Evolutionary conservation across 2,888 invertebrate species (phyloP).

Genomic region (Trypoxylon attenuatum): DNA sequence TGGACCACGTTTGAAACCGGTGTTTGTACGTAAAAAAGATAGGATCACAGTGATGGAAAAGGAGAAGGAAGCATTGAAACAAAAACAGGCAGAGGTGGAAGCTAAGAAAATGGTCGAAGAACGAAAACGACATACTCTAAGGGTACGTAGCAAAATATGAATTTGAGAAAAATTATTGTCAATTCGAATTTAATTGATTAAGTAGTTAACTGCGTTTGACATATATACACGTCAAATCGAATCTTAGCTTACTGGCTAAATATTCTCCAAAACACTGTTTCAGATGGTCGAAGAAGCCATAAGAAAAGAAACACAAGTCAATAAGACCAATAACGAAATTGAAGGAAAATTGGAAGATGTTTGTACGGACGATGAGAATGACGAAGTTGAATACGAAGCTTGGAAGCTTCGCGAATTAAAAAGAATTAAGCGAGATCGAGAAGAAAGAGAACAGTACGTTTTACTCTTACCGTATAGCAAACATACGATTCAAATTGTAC

Average conservation of each 20-base stretch:
- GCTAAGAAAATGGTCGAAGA: constrained; percentile 91
- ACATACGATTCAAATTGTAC: constrained; percentile 38
- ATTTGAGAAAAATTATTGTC: neutral
- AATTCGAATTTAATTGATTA: neutral
- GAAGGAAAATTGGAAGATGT: constrained; percentile 89
- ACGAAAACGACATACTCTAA: constrained; percentile 88
- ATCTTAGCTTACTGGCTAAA: no score
- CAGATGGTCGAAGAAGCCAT: constrained; percentile 92
- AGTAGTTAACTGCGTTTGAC: neutral
- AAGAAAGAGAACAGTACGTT: constrained; percentile 93
- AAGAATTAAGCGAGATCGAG: constrained; percentile 95
- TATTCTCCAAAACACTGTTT: constrained; percentile 8
- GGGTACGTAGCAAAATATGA: constrained; percentile 71
- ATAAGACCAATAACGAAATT: constrained; percentile 78
- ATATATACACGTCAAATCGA: neutral
- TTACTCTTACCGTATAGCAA: no score
- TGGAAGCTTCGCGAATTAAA: constrained; percentile 99
- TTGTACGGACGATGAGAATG: constrained; percentile 96
- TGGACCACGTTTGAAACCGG: constrained; percentile 93
- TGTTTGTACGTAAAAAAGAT: constrained; percentile 95
- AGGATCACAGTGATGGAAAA: constrained; percentile 96
- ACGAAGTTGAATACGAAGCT: constrained; percentile 96
- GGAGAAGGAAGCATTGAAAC: constrained; percentile 89
- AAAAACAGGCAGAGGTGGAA: constrained; percentile 90
- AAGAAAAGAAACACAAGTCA: constrained; percentile 83